These are phyloP conservation scores for Struthio camelus DNA, from an alignment of 2,113 vertebrate genomes.

Conservation along the genomic window DNA sequence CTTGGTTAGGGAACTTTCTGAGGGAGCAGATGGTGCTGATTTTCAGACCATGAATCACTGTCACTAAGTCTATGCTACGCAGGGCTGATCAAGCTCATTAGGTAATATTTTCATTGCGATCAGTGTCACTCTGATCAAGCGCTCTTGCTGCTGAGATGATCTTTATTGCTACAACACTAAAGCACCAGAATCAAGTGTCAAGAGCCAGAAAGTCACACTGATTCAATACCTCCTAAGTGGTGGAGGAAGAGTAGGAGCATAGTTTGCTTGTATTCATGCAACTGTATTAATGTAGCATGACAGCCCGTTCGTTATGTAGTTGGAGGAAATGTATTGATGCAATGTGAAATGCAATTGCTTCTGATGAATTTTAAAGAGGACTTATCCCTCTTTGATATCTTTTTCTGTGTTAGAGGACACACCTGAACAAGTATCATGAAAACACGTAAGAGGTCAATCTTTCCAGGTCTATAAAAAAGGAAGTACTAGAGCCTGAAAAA, in stretches of 20 bases:
- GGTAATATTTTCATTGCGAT: conserved; percentile 31
- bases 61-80: not conserved
- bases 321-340: not conserved
- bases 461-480: not conserved
- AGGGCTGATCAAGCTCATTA: not conserved
- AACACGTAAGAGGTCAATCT: not conserved
- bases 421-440: not conserved
- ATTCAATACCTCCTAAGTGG: not conserved
- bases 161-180: not conserved
- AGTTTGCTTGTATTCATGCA: not conserved
- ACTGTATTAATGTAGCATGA: not conserved
- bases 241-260: not conserved
- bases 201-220: not conserved
- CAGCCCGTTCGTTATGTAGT: not conserved
- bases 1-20: conserved; percentile 55
- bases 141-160: conserved; percentile 28
- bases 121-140: conserved; percentile 10
- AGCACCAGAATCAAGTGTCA: not conserved
- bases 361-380: not conserved
- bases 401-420: not conserved
- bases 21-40: conserved; percentile 59
- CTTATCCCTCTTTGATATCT: not conserved
- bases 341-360: not conserved
- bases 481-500: not conserved
- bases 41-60: conserved; percentile 65